These are phyloP conservation scores for Drosophila kanekoi DNA, from an alignment of 2,888 invertebrate species.

Conservation along the genomic window DNA sequence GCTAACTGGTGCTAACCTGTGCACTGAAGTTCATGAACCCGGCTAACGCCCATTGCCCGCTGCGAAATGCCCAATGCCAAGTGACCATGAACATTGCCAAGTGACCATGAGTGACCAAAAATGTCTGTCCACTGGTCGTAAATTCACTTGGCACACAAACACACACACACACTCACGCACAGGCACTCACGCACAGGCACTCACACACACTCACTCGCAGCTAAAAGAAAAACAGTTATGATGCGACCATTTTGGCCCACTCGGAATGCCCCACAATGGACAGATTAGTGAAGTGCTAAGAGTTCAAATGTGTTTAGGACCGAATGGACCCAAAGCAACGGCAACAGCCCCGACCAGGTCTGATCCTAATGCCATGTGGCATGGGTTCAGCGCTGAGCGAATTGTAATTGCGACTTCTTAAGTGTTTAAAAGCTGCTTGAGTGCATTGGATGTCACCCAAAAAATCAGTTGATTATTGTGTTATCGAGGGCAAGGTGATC, in stretches of 20 bases:
- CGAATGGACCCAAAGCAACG: constrained; percentile 11
- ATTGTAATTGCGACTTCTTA: constrained; percentile 42
- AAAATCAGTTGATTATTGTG: constrained; percentile 31
- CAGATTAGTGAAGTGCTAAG: constrained; percentile 80
- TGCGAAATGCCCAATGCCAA: not conserved
- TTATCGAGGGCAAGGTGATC: constrained; percentile 11
- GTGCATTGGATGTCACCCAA: constrained; percentile 15
- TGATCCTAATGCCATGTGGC: constrained; percentile 46
- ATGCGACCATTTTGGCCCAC: constrained; percentile 41
- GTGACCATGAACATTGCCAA: constrained; percentile 43
- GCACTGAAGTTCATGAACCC: constrained; percentile 69
- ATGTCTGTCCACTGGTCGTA: constrained; percentile 73
- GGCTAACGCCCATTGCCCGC: constrained; percentile 15
- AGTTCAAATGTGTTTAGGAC: constrained; percentile 69
- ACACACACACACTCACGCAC: not conserved
- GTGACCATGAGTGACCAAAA: constrained; percentile 75
- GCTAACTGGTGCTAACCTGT: constrained; percentile 61
- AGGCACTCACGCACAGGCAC: not conserved
- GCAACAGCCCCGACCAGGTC: constrained; percentile 11
- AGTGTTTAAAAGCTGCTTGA: constrained; percentile 37
- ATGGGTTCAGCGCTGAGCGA: not conserved
- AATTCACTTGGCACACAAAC: constrained; percentile 59
- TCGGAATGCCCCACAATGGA: constrained; percentile 74
- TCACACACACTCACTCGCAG: constrained; percentile 7
- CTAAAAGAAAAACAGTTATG: constrained; percentile 62